These are phyloP conservation scores for Zapus hudsonius DNA, from an alignment of 2,113 vertebrate species.

Conservation along the genomic window DNA sequence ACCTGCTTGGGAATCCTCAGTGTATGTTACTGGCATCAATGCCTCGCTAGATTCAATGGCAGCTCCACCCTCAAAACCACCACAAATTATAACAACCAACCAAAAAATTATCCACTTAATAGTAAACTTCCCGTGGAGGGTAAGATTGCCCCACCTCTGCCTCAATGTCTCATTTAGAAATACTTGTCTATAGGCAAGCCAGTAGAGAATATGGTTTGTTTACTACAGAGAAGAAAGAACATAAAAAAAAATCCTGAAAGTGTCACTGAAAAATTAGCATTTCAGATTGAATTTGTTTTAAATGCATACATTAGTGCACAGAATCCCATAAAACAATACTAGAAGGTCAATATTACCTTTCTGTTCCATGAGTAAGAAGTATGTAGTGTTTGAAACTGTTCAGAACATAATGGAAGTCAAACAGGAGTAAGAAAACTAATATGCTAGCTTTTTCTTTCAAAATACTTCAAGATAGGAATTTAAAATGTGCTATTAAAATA, in stretches of 20 bases:
- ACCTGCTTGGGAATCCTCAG: not conserved
- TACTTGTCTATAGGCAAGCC: not conserved
- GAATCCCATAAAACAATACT: not conserved
- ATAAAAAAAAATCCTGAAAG: not conserved
- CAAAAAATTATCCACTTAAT: not conserved
- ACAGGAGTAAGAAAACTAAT: not conserved
- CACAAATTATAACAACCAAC: not conserved
- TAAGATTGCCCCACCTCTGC: not conserved
- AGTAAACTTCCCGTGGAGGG: not conserved
- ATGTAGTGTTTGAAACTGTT: not conserved
- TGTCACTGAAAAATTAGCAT: not conserved
- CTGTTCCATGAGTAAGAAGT: not conserved
- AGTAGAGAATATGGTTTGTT: not conserved
- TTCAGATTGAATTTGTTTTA: slow-evolving; percentile 13
- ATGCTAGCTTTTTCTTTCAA: not conserved
- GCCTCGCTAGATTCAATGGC: not conserved
- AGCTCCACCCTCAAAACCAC: not conserved
- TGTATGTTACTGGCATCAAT: not conserved
- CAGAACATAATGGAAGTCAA: not conserved
- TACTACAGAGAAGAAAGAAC: not conserved
- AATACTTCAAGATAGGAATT: not conserved
- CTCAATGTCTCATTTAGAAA: not conserved
- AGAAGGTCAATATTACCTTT: not conserved
- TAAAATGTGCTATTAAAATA: not conserved
- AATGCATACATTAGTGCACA: not conserved